Base-by-base conservation (phyloP, 2,113 vertebrate species). In the Triplophysa rosa region DNA sequence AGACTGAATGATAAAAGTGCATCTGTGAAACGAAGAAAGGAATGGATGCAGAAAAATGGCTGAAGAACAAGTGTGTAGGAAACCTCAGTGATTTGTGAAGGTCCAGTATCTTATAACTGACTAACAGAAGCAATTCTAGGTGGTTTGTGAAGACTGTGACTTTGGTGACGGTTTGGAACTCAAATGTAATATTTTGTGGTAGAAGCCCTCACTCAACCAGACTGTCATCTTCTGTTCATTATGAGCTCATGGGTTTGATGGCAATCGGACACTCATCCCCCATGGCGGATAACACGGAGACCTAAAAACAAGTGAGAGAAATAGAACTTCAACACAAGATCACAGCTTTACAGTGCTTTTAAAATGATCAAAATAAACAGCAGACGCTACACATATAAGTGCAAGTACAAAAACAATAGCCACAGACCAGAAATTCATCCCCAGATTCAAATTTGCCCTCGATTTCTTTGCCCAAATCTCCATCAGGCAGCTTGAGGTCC, bases 401-500 rank as follows among this genome's bases (percentile, higher is more conserved):
- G 40, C 26, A 26, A 47, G n/a, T 6, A 33, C 14, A 49, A 11
- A 7, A 68, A 49, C 23, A 10, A 24, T 4, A 21, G 24, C 6
- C 19, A 72, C 83, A 91, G 85, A 94, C 94, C 93, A 95, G 90
- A 47, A 96, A 81, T n/a, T 95, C 95, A 81, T 91, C 95, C n/a
- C 89, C 80, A 83, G 93, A 93, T 74, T 91, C 90, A 88, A 91
- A 91, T 87, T 90, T 95, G 74, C 86, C 89, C 85, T 91, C 87
- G 73, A 98, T 97, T 87, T 97, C 95, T 90, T 95, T 95, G 66
- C 95, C 96, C 29, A 98, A 67, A 10, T 97, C 95, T 67, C 90
- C 90, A 4, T 95, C 94, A 64, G 96, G 95, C 68, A 97, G 69
- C 82, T 92, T 95, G 14, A 98, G 94, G 89, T 98, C 96, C 65